Conservation (phyloP, 1,140 invertebrate genomes). For the Aphelenchoides besseyi region DNA sequence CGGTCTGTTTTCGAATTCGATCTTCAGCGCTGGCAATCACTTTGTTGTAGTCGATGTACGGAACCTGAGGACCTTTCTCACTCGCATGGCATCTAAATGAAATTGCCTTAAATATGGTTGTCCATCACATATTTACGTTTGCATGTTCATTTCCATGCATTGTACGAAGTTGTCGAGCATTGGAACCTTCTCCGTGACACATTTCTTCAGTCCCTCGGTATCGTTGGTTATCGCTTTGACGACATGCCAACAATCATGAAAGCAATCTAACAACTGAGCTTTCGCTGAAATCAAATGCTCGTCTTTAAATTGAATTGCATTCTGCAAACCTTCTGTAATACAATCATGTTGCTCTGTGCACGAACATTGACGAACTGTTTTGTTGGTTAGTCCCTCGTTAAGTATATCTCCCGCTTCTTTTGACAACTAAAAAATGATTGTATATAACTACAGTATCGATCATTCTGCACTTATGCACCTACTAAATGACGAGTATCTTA, state of each 20-base stretch:
- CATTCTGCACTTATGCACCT: neutral
- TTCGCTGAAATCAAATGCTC: too few relatives aligned
- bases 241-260: constrained; percentile 30
- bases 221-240: constrained; percentile 19
- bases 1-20: constrained; percentile 1
- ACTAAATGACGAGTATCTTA: constrained; percentile 31
- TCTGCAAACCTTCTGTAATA: constrained; percentile 19
- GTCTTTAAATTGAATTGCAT: too few relatives aligned
- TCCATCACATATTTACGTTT: neutral
- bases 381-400: neutral
- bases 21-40: constrained; percentile 12
- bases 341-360: constrained; percentile 33
- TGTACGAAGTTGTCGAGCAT: constrained; percentile 20
- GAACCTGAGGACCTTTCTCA: constrained; percentile 30
- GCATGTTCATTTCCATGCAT: constrained; percentile 5
- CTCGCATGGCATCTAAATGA: constrained; percentile 11
- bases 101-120: neutral
- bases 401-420: constrained; percentile 8
- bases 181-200: constrained; percentile 5
- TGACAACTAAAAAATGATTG: neutral
- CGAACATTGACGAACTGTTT: constrained; percentile 35
- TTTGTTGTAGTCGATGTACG: constrained; percentile 31
- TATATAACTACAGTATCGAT: too few relatives aligned
- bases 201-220: constrained; percentile 15
- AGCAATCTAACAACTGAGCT: constrained; percentile 26